Conservation (phyloP, 2,113 vertebrate genomes). For the Origma solitaria region DNA sequence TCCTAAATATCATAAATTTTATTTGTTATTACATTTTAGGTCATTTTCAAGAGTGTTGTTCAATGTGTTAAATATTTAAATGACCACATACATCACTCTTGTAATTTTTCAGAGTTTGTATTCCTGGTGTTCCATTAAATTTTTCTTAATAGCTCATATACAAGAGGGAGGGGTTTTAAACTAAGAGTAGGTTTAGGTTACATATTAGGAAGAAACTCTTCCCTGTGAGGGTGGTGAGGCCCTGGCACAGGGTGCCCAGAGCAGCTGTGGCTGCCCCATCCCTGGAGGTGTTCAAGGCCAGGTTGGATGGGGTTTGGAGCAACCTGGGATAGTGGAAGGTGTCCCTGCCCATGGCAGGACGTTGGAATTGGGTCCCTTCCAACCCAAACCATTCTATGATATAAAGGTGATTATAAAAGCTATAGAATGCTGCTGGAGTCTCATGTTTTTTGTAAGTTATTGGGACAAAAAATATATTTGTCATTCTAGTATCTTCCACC, state of each 20-base stretch:
- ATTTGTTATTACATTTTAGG: background rate
- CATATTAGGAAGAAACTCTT: background rate
- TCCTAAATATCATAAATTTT: background rate
- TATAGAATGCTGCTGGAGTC: background rate
- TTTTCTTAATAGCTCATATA: background rate
- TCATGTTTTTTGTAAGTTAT: background rate
- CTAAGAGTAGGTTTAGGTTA: background rate
- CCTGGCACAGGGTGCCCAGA: background rate
- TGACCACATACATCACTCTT: rapidly evolving
- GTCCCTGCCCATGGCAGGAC: background rate
- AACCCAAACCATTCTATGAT: background rate
- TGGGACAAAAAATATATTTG: background rate
- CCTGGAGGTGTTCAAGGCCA: background rate
- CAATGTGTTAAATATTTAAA: background rate
- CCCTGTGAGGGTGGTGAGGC: rapidly evolving
- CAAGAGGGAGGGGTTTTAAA: background rate
- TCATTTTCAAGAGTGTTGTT: background rate
- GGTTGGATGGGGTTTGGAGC: rapidly evolving
- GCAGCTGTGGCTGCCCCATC: background rate
- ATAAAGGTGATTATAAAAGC: background rate
- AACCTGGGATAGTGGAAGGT: rapidly evolving
- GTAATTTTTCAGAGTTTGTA: background rate
- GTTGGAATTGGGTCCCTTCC: background rate
- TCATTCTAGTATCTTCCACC: constrained; percentile 88
- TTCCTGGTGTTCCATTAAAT: background rate